A percentile compares a stretch with the other conserved stretches of the same genome.
These are phyloP conservation scores for Teleiodes luculella DNA, from an alignment of 2,888 invertebrate species.

Conservation along the genomic window DNA sequence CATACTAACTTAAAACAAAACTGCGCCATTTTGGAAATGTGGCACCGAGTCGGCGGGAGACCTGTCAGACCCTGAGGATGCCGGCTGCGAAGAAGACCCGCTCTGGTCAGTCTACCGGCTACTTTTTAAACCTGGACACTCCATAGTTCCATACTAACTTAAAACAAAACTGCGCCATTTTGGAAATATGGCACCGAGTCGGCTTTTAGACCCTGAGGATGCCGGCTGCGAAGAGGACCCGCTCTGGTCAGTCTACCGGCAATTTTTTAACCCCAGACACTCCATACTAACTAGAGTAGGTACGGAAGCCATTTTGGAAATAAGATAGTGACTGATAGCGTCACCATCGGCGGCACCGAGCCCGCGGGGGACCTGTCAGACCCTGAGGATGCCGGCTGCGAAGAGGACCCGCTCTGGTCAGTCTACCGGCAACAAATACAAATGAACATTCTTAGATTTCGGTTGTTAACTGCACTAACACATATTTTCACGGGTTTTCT, in stretches of 20 bases:
- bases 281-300: conserved; percentile 40
- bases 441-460: background rate
- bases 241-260: conserved; percentile 52
- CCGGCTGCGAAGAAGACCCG: conserved; percentile 32
- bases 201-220: conserved; percentile 56
- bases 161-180: too few species aligned
- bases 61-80: conserved; percentile 51
- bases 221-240: conserved; percentile 50
- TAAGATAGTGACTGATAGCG: conserved; percentile 63
- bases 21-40: too few species aligned
- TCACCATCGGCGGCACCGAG: conserved; percentile 40
- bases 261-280: too few species aligned
- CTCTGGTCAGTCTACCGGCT: conserved; percentile 35
- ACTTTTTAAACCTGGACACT: too few species aligned
- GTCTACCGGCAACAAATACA: background rate
- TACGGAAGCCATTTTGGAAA: conserved; percentile 63
- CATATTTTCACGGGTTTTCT: conserved; percentile 20
- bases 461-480: too few species aligned
- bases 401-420: conserved; percentile 55
- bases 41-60: conserved; percentile 36
- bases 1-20: too few species aligned
- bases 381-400: conserved; percentile 52
- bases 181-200: too few species aligned
- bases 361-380: conserved; percentile 41
- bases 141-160: too few species aligned